Evolutionary conservation across 2,888 invertebrate genomes (phyloP), one percentile per base, ranked within the genome.

Genomic region (Bugula neritina): DNA sequence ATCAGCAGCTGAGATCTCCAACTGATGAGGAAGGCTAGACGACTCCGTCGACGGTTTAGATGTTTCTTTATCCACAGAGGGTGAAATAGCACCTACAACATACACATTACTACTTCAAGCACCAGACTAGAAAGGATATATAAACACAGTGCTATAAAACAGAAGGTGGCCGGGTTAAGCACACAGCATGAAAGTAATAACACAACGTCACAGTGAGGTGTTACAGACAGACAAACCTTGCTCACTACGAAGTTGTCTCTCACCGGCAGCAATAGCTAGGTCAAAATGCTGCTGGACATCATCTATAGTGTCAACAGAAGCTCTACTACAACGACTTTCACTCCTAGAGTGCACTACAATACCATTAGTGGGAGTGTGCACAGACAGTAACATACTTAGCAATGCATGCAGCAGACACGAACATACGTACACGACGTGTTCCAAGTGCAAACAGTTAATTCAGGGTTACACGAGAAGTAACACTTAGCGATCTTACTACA

Each of bases 241-340:
- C 31, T 63, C 63, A 34, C 27, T 21, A 10, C 63, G 27, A n/a
- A 63, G 63, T 27, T 63, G 31, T 29, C 31, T 63, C 31, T 63
- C 63, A 3, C 63, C 63, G 31, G 63, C 63, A 63, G 63, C 63
- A 63, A 63, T 63, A 5, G 63, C 63, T 3, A 63, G 34, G 31
- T 63, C 63, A 63, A 63, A 63, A 63, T 63, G n/a, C n/a, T 63
- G 63, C 31, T 63, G 63, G 3, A 63, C 63, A 63, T 63, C 63
- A 63, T 63, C 63, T 31, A 63, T 63, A 31, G 63, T 63, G 27
- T 63, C 63, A 13, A 63, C 63, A 13, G 63, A 63, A 25, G 63
- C 63, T 63, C 63, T 63, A 27, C 63, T 63, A 34, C 63, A 63
- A 2, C 63, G 63, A 63, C 63, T 63, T 17, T 63, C 63, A 63